Percentiles rank a stretch among this genome's conserved stretches.
Evolutionary conservation across 2,888 invertebrate genomes (phyloP).

Genomic region (Leptodirus hochenwartii): DNA sequence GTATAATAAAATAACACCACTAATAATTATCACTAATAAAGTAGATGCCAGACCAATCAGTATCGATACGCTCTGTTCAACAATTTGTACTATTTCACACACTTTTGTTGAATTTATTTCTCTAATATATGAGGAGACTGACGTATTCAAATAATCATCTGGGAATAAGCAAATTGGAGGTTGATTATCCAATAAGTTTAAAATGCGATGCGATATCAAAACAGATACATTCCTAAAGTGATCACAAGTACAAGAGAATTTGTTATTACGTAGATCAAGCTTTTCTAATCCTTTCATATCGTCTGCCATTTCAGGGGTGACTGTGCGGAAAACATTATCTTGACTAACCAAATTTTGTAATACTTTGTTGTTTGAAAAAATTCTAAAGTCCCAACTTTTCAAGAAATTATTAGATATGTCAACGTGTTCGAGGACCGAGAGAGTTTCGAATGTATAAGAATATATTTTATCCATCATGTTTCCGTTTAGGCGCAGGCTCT

Average conservation of each 20-base stretch:
- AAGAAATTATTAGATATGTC: slow-evolving; percentile 35
- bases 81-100: no score
- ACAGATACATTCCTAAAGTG: no score
- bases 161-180: no score
- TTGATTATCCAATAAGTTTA: no score
- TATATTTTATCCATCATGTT: slow-evolving; percentile 31
- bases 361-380: slow-evolving; percentile 30
- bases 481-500: slow-evolving; percentile 30
- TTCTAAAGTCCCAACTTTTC: slow-evolving; percentile 32
- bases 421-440: slow-evolving; percentile 28
- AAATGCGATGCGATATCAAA: no score
- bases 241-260: slow-evolving; percentile 36
- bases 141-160: no score
- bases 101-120: no score
- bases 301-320: slow-evolving; percentile 35
- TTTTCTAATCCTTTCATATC: slow-evolving; percentile 31
- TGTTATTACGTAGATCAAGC: slow-evolving; percentile 33
- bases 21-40: no score
- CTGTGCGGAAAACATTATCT: slow-evolving; percentile 35
- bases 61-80: no score
- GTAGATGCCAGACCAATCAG: no score
- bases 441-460: slow-evolving; percentile 27
- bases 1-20: no score
- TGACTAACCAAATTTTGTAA: slow-evolving; percentile 27
- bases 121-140: no score